Conservation (phyloP, 2,888 invertebrate genomes). For the Agrotis segetum region DNA sequence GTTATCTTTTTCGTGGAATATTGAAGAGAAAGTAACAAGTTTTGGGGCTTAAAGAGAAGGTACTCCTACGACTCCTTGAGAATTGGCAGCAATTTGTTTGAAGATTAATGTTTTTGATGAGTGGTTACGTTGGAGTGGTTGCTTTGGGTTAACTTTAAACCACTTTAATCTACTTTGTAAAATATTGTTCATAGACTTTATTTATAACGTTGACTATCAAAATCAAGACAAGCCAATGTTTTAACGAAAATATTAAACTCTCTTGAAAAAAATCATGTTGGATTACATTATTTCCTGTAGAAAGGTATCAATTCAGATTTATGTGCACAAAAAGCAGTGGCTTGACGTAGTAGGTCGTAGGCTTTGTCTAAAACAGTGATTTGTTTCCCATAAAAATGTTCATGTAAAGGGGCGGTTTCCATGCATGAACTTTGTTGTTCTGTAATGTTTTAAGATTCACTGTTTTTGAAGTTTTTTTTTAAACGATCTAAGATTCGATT, state of each 20-base stretch:
- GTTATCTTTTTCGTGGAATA: constrained; percentile 46
- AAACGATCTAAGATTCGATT: too few relatives aligned
- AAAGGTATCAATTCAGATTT: constrained; percentile 10
- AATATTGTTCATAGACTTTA: not conserved
- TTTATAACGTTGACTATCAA: not conserved
- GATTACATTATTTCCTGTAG: not conserved
- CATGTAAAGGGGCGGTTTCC: constrained; percentile 41
- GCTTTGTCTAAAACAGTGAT: constrained; percentile 23
- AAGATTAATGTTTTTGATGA: constrained; percentile 38
- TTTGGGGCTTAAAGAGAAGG: constrained; percentile 17
- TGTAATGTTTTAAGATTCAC: constrained; percentile 4
- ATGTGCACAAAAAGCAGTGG: constrained; percentile 10
- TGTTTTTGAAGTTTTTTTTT: too few relatives aligned
- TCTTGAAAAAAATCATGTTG: not conserved
- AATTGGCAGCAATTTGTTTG: constrained; percentile 32
- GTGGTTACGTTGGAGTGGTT: not conserved
- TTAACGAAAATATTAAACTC: not conserved
- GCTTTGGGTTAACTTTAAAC: not conserved
- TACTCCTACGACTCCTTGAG: not conserved
- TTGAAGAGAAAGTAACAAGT: constrained; percentile 38
- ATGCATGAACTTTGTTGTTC: not conserved
- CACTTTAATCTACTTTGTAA: not conserved
- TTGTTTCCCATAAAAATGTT: constrained; percentile 45
- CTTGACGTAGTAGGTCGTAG: constrained; percentile 13
- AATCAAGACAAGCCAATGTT: not conserved